Base-by-base conservation (phyloP, 2,113 vertebrate genomes). In the Bufo bufo region DNA sequence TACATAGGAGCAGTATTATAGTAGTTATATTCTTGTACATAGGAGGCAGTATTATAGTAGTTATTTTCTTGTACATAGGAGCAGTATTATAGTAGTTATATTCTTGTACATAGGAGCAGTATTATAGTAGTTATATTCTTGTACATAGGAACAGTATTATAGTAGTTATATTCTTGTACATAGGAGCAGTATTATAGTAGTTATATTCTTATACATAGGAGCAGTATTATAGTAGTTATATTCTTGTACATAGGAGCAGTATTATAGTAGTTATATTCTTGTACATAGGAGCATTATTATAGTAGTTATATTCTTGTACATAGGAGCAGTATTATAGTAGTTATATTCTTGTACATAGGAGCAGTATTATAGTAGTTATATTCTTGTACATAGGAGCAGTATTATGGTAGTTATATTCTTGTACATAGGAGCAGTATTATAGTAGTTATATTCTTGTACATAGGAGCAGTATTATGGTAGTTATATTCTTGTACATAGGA, bases 351-450 rank as follows among this genome's bases (percentile, higher is more conserved):
- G 63, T 65, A 65, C 19, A 66, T 66, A 66, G 65, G 58, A 17
- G 65, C n/a, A 66, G 65, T 66, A 66, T 66, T 66, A 66, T 66
- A 66, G 65, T 66, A 66, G 65, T 66, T 23, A 61, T 66, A 66
- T 66, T 23, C n/a, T 66, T 66, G 65, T 66, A 66, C 9, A 66
- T 23, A 23, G 65, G 52, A 52, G 52, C 9, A 58, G 11, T 58
- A 58, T 65, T 65, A 65, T 65, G 20, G 61, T 20, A 65, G 19
- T 65, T 20, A 65, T 65, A 65, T 65, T 65, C 61, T 65, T 65
- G 61, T 65, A 65, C 6, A 65, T 65, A 65, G 3, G 19, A 8
- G 61, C 6, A 65, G 61, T 65, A 65, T 65, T 65, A 65, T n/a
- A 65, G 61, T 65, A 58, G 61, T n/a, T 65, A 65, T 65, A 20